Percentiles rank a stretch among this genome's conserved stretches.
These are phyloP conservation scores for Heterocephalus glaber DNA, from an alignment of 2,113 vertebrate species.

Conservation along the genomic window DNA sequence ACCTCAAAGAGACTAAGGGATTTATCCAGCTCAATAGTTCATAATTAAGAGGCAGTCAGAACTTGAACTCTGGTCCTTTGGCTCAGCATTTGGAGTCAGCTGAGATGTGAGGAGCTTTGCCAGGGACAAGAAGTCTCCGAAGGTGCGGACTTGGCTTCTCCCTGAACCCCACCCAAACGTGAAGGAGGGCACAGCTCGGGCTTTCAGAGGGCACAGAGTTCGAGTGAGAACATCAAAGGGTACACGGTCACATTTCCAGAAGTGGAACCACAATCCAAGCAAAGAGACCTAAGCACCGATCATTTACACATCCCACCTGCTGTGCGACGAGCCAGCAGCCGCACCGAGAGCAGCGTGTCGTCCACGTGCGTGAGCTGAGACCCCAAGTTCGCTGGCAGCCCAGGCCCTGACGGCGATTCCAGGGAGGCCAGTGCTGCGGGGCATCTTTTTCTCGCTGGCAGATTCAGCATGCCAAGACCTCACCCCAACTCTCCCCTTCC, in stretches of 20 bases:
- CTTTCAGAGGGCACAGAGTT: background rate
- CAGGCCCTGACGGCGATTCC: background rate
- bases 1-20: slow-evolving; percentile 57
- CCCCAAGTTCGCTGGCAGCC: background rate
- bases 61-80: slow-evolving; percentile 55
- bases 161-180: background rate
- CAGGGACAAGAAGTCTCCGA: background rate
- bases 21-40: slow-evolving; percentile 37
- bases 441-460: background rate
- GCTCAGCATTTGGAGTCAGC: background rate
- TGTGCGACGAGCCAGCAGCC: background rate
- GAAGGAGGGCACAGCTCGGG: background rate
- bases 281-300: background rate
- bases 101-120: background rate
- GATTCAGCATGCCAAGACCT: background rate
- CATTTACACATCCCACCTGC: background rate
- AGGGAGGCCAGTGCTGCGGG: background rate
- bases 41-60: slow-evolving; percentile 48
- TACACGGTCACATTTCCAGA: background rate
- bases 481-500: background rate
- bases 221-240: background rate
- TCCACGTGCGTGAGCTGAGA: background rate
- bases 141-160: background rate
- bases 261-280: background rate
- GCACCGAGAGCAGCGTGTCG: background rate